Evolutionary conservation across 2,113 vertebrate genomes (phyloP), one percentile per base, ranked within the genome.

Genomic region (Abramis brama): DNA sequence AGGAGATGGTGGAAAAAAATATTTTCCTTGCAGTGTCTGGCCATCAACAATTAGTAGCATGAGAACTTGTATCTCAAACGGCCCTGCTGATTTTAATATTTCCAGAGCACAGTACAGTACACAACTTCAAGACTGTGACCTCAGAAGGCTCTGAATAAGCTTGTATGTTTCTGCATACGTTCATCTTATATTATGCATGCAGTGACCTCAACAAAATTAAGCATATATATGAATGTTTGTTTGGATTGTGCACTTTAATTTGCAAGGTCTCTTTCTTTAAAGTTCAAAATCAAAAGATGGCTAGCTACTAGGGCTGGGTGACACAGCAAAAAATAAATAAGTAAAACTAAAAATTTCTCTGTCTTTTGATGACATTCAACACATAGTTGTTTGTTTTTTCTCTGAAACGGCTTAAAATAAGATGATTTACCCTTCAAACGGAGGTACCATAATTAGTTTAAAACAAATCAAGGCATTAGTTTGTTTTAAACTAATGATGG

Each of bases 141-240:
- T 17, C 30, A 36, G 6, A 39, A 12, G 39, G 33, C 36, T 59
- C n/a, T 79, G 66, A 79, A 79, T 59, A 70, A 71, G 55, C n/a
- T 19, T 39, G 19, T 83, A 17, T n/a, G 45, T 70, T 70, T 57
- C 30, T 66, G 13, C 15, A 70, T 30, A 70, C 25, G 21, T n/a
- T 73, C 45, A 47, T 77, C 47, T 9, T 30, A 33, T 17, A 55
- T 80, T 81, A 47, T 81, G 60, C 79, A 82, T 55, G 27, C 80
- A 82, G 10, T 82, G 45, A 82, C 64, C 79, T 70, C 60, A 52
- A 82, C 60, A 47, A 43, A 68, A 66, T 68, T n/a, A 82, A 36
- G 80, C 25, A 30, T 30, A 82, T 50, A 25, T 25, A 23, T 57
- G 64, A 19, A 21, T 39, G 64, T 33, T 30, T 70, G 43, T 30